Evolutionary conservation across 2,113 vertebrate species (phyloP), one percentile per base, ranked within the genome.

Genomic region (Felis chaus): DNA sequence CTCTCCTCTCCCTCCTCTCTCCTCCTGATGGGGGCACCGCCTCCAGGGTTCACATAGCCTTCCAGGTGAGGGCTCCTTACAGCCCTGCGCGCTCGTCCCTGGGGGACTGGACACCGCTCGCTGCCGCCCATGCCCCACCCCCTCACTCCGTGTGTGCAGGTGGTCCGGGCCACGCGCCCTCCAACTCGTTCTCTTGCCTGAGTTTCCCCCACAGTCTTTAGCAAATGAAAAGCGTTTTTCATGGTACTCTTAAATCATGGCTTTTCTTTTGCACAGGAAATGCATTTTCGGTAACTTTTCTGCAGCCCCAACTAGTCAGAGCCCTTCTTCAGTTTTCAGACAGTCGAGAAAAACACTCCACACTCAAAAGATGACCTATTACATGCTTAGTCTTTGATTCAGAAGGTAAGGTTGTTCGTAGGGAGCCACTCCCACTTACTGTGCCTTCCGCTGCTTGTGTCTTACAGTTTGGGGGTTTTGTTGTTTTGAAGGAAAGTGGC

Each of bases 21-120:
- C 45, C 45, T 45, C 45, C 45, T 45, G 45, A 45, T 0, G 57
- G 57, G 55, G 19, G 55, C 6, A 19, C 55, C 55, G 2, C 55
- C 55, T 57, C 55, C 19, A 19, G 55, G 55, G 55, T 57, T 25
- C 27, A 48, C 25, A 10, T 21, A 19, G 25, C 7, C n/a, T 79
- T 27, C 11, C 45, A 76, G 41, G 39, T 0, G 48, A 1, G 18
- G 16, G 19, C 50, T 61, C 23, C 12, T 6, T 16, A 19, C 5
- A 12, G 61, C 5, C 8, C 2, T 84, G 10, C 0, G 5, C 0
- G 16, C 50, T 0, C 7, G 1, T 3, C 1, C 0, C 6, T 23
- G 2, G 2, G 15, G 0, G 7, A 25, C 0, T 1, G 0, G 82
- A 9, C 33, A 0, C 2, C 23, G 25, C 25, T 27, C 18, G 3